Conservation (phyloP, 2,113 vertebrate species). For the Zapornia atra region DNA sequence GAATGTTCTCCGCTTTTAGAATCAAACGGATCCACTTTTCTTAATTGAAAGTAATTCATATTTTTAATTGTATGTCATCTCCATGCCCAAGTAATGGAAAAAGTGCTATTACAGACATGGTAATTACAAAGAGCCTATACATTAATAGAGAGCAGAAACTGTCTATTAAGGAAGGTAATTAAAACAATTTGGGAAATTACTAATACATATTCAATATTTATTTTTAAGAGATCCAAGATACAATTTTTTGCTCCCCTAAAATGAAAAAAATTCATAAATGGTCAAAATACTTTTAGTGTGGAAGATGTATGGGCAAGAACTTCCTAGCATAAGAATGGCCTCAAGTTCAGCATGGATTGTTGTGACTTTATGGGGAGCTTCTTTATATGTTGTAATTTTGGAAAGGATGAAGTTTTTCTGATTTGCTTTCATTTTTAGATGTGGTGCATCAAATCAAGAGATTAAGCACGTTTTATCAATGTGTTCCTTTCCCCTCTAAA, state of each 20-base stretch:
- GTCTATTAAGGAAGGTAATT: background rate
- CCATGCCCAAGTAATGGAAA: background rate
- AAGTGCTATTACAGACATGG: background rate
- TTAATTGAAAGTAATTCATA: background rate
- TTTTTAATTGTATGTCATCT: conserved; percentile 18
- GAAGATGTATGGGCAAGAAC: background rate
- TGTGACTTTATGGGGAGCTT: background rate
- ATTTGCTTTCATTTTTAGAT: background rate
- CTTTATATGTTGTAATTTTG: background rate
- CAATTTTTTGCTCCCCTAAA: background rate
- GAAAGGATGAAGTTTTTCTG: conserved; percentile 15
- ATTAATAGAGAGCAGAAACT: background rate
- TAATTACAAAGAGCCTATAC: background rate
- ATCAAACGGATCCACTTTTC: background rate
- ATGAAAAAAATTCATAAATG: background rate
- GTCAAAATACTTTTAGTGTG: background rate
- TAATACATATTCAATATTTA: background rate
- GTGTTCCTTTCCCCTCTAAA: background rate
- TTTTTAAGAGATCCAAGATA: background rate
- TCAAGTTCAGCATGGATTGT: background rate
- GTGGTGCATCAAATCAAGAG: background rate
- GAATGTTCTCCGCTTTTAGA: background rate
- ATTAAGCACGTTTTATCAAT: background rate
- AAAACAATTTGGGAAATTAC: background rate
- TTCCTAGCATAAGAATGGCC: background rate